Base-by-base conservation (phyloP, 2,113 vertebrate genomes). In the Ceyx melanurus region DNA sequence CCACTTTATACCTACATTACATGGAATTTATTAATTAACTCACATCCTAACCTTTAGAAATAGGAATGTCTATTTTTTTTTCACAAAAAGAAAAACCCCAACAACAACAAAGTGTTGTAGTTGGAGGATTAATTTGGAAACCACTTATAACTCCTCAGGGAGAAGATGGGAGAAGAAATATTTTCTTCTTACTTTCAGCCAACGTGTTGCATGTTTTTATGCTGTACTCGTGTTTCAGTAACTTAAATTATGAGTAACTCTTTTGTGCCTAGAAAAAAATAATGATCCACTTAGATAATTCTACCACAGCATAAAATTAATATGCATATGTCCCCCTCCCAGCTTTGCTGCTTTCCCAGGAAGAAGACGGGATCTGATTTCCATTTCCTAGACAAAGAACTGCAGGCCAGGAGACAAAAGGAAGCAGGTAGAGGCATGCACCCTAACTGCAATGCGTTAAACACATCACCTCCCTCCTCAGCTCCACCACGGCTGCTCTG, bases 401-500 rank as follows among this genome's bases (percentile, higher is more conserved):
- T 10, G 48, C 89, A 92, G 75, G 22, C 62, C 29, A 80, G 70
- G 31, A 82, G 75, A 91, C 43, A 86, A 87, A 77, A 31, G 4
- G 88, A 72, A 84, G 68, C 80, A 93, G 68, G 92, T 80, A 92
- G 40, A 93, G 89, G 85, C 89, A 94, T 3, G 81, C 53, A 89
- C 60, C 35, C 82, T 85, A 91, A 91, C 77, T 78, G 89, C 79
- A 92, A 43, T 46, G 48, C 14, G 12, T 93, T 89, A 65, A 92
- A 84, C 67, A 74, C n/a, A 83, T 81, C 73, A 43, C 35, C 82
- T 83, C 51, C 60, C 93, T 42, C 92, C 88, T 68, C 37, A 84
- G 68, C 46, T 53, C 74, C 76, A 92, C 64, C 87, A 85, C 87
- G 76, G 91, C 54, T 92, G 82, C 90, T 79, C 95, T 94, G 88